phyloP scores from a whole-genome alignment of 92 coral and sea anemone species.

The Palythoa grandis region DNA sequence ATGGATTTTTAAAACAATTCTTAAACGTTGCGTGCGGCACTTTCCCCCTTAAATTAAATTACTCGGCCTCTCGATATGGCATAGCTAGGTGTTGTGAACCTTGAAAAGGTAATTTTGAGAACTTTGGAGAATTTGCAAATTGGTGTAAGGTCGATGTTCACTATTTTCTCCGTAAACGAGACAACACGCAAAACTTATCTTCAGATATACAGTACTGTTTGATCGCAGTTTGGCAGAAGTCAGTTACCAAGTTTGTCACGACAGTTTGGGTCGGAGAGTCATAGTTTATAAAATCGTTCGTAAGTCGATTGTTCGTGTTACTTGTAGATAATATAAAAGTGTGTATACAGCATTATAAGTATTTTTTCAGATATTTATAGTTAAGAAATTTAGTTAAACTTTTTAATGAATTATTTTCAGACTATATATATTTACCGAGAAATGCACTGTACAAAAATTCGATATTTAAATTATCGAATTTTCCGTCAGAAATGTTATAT shows the following conservation, averaged over 20 bases:
- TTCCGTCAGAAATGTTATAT: constrained; percentile 51
- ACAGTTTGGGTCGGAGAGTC: background rate
- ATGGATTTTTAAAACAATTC: no score
- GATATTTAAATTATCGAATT: constrained; percentile 72
- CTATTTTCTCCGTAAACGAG: background rate
- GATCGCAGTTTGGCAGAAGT: background rate
- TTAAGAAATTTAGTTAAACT: constrained; percentile 72
- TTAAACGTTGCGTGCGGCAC: no score
- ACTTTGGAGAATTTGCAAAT: no score
- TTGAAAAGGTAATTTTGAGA: no score
- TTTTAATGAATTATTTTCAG: constrained; percentile 96
- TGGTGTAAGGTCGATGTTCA: no score
- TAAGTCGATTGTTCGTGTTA: constrained; percentile 20
- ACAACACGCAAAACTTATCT: background rate
- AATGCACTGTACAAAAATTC: constrained; percentile 49
- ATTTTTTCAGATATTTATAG: constrained; percentile 95
- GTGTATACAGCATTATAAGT: constrained; percentile 71
- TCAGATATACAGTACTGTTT: background rate
- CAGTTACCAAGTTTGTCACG: background rate
- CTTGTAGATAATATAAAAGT: constrained; percentile 66
- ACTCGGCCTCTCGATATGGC: no score
- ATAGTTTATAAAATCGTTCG: background rate
- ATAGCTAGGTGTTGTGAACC: no score
- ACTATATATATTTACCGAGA: constrained; percentile 51
- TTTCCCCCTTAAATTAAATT: no score